These are phyloP conservation scores for Torymus tubicola DNA, from an alignment of 2,888 invertebrate species.

Conservation along the genomic window DNA sequence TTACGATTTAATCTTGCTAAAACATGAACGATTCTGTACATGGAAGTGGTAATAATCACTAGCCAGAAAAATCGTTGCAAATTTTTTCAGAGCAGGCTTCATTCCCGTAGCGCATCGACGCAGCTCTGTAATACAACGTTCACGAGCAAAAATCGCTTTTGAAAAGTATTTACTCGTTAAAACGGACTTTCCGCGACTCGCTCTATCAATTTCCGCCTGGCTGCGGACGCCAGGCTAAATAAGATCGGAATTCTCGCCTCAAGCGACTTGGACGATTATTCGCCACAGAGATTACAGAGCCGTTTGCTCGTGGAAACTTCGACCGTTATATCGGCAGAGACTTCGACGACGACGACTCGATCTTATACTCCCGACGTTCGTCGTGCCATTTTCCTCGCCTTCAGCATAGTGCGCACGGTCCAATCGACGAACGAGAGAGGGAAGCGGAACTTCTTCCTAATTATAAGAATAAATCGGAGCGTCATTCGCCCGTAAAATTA, in stretches of 20 bases:
- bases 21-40: no score
- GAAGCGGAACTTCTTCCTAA: constrained; percentile 22
- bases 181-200: background rate
- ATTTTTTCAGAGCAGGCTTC: no score
- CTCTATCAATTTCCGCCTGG: constrained; percentile 42
- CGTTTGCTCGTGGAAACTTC: constrained; percentile 46
- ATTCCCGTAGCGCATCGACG: no score
- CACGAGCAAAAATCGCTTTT: background rate
- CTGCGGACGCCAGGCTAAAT: constrained; percentile 33
- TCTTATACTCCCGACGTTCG: background rate
- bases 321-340: constrained; percentile 10
- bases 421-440: constrained; percentile 5
- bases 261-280: constrained; percentile 43
- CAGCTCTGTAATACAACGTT: no score
- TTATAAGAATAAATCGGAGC: constrained; percentile 48
- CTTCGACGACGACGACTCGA: constrained; percentile 11
- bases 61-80: no score
- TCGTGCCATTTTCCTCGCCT: background rate
- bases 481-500: constrained; percentile 42
- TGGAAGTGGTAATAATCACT: no score
- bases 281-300: constrained; percentile 36
- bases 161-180: constrained; percentile 44
- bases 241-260: constrained; percentile 36
- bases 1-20: no score
- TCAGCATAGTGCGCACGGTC: background rate